These are phyloP conservation scores for Parapristionchus giblindavisi DNA, from an alignment of 2,888 invertebrate genomes.

Conservation along the genomic window DNA sequence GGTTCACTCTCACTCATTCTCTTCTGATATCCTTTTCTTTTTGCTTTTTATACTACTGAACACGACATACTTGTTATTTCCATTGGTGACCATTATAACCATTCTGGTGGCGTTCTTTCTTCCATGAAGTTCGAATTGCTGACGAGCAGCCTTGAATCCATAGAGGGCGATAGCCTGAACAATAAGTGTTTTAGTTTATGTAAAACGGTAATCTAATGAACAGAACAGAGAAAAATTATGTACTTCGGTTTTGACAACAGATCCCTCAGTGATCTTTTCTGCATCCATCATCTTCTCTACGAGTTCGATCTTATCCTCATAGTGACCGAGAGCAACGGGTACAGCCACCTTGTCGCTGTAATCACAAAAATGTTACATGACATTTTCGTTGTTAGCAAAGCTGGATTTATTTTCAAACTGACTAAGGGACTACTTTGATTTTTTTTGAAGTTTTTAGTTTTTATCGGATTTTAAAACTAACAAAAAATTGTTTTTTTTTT, in stretches of 20 bases:
- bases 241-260: conserved; percentile 42
- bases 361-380: not conserved
- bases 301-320: conserved; percentile 67
- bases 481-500: conserved; percentile 1
- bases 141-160: conserved; percentile 65
- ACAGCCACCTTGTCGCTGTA: conserved; percentile 67
- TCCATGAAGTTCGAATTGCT: conserved; percentile 66
- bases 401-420: too few relatives aligned
- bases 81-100: conserved; percentile 65
- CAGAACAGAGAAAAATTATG: too few relatives aligned
- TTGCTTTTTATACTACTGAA: not conserved
- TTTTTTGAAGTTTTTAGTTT: too few relatives aligned
- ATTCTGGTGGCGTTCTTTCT: conserved; percentile 61
- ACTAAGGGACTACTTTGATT: too few relatives aligned
- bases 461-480: too few relatives aligned
- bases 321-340: conserved; percentile 67
- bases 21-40: not conserved
- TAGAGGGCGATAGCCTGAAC: conserved; percentile 62
- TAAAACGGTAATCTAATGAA: too few relatives aligned
- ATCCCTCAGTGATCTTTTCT: conserved; percentile 59
- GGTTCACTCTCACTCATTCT: conserved; percentile 1
- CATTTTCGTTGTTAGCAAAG: too few relatives aligned
- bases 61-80: conserved; percentile 57
- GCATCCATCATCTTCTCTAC: conserved; percentile 63
- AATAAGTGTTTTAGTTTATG: not conserved